A percentile compares a stretch with the other conserved stretches of the same genome.
phyloP scores from a whole-genome alignment of 2,113 vertebrate species.

The Pluvianellus socialis region DNA sequence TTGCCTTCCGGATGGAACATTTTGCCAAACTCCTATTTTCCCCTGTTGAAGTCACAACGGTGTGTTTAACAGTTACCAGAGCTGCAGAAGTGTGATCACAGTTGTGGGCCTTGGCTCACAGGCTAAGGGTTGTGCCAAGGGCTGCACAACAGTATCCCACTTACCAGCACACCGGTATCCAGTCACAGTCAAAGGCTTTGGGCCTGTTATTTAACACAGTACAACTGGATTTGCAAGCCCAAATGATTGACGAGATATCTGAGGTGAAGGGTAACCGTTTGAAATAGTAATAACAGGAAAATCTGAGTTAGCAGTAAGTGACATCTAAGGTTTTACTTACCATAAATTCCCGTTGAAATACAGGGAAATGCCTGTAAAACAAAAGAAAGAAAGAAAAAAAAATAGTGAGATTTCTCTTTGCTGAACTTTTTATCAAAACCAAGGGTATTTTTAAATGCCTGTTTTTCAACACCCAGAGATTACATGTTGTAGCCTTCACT shows the following conservation, averaged over 20 bases:
- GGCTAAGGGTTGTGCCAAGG: background rate
- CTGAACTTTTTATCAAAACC: background rate
- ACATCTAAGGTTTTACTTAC: slow-evolving; percentile 76
- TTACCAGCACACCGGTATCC: background rate
- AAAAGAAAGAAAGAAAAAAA: slow-evolving; percentile 25
- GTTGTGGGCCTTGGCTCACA: background rate
- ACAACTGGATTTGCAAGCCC: background rate
- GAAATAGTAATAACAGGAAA: background rate
- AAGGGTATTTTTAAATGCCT: background rate
- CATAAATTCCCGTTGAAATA: slow-evolving; percentile 99
- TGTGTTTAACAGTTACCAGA: background rate
- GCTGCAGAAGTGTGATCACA: background rate
- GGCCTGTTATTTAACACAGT: background rate
- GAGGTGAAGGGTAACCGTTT: background rate
- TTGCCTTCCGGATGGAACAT: background rate
- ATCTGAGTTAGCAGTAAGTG: background rate
- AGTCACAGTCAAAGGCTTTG: background rate
- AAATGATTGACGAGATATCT: background rate
- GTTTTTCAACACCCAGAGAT: slow-evolving; percentile 6
- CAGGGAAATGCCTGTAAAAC: slow-evolving; percentile 94
- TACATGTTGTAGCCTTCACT: background rate
- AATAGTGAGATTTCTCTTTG: slow-evolving; percentile 30
- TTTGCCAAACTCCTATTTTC: background rate
- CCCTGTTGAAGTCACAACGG: background rate
- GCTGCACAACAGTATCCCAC: background rate